Percentiles rank a stretch among this genome's conserved stretches.
These are phyloP conservation scores for Heterochromis multidens DNA, from an alignment of 2,113 vertebrate species.

Conservation along the genomic window DNA sequence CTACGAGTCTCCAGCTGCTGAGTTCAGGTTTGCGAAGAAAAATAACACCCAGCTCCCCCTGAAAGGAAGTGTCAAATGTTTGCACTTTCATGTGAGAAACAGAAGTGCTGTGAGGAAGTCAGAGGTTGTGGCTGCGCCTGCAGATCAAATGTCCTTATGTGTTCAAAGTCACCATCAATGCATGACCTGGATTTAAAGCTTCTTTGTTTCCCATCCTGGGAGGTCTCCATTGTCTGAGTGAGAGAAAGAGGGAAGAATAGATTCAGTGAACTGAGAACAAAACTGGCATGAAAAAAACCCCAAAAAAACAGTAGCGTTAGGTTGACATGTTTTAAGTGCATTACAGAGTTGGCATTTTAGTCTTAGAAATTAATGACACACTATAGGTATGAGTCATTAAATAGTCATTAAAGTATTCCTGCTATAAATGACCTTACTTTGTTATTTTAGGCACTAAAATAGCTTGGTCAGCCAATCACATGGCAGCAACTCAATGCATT, in stretches of 20 bases:
- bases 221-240: conserved; percentile 12
- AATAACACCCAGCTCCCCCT: background rate
- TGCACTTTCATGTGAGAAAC: background rate
- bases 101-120: background rate
- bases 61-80: background rate
- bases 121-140: background rate
- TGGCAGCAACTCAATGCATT: background rate
- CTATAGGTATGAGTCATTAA: too few species aligned
- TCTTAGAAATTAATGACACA: background rate
- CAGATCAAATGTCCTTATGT: conserved; percentile 41
- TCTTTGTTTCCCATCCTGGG: conserved; percentile 13
- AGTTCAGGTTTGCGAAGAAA: background rate
- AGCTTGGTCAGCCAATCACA: background rate
- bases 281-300: background rate
- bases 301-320: too few species aligned
- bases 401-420: background rate
- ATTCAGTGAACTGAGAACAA: background rate
- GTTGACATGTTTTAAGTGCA: too few species aligned
- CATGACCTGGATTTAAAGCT: conserved; percentile 41
- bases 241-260: background rate
- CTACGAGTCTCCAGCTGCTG: background rate
- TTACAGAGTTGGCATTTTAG: too few species aligned
- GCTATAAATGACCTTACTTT: background rate
- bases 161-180: conserved; percentile 24
- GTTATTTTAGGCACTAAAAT: background rate